Percentiles rank a stretch among this genome's conserved stretches.
phyloP scores from a whole-genome alignment of 2,888 invertebrate species.

The Xylota sylvarum region DNA sequence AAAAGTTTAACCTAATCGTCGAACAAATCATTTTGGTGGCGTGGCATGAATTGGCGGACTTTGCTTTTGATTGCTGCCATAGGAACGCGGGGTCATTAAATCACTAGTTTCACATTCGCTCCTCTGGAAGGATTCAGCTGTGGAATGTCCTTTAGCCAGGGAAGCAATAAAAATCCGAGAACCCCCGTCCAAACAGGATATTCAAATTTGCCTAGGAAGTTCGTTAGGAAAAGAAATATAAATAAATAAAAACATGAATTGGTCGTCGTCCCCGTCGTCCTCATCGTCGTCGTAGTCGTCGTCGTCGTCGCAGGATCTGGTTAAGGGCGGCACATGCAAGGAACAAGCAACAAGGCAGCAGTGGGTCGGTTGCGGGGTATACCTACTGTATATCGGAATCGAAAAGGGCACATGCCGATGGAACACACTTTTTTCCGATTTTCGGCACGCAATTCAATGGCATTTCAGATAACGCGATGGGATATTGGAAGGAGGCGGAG shows the following conservation, averaged over 20 bases:
- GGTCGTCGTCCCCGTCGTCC: slow-evolving; percentile 43
- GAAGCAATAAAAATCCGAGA: slow-evolving; percentile 63
- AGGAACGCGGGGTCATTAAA: slow-evolving; percentile 63
- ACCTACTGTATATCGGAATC: slow-evolving; percentile 40
- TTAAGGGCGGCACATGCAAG: not conserved
- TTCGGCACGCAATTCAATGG: slow-evolving; percentile 73
- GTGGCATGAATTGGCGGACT: slow-evolving; percentile 60
- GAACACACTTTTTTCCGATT: slow-evolving; percentile 55
- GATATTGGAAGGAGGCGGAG: slow-evolving; percentile 6
- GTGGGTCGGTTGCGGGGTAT: not conserved
- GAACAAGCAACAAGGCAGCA: slow-evolving; percentile 10
- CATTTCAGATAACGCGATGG: slow-evolving; percentile 50
- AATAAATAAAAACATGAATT: slow-evolving; percentile 75
- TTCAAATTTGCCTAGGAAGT: slow-evolving; percentile 77
- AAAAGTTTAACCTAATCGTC: slow-evolving; percentile 65
- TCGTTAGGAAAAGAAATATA: slow-evolving; percentile 70
- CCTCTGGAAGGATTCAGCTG: slow-evolving; percentile 22
- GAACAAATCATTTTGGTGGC: slow-evolving; percentile 74
- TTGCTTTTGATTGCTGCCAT: slow-evolving; percentile 57
- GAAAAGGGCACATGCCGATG: slow-evolving; percentile 49
- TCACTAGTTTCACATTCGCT: slow-evolving; percentile 24
- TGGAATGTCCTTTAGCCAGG: slow-evolving; percentile 60
- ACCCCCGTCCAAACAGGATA: slow-evolving; percentile 67
- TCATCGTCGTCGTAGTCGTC: not conserved
- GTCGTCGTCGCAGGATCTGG: slow-evolving; percentile 22